These are phyloP conservation scores for Norana najaformis DNA, from an alignment of 2,888 invertebrate genomes.

Conservation along the genomic window DNA sequence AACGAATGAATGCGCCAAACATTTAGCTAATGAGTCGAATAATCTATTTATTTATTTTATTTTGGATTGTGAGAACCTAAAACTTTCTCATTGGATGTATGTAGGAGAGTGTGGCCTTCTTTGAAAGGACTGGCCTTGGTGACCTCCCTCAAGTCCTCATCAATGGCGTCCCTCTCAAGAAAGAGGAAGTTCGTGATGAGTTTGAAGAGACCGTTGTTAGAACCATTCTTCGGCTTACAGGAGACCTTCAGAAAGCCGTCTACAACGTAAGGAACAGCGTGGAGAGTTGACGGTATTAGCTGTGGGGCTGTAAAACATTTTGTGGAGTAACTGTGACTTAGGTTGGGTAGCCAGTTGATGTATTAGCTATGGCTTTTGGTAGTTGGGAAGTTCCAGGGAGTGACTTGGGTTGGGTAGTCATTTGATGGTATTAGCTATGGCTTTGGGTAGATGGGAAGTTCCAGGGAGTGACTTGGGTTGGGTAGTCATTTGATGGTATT, in stretches of 20 bases:
- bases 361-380: no score
- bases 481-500: no score
- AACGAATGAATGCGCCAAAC: neutral
- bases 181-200: constrained; percentile 70
- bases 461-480: no score
- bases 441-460: no score
- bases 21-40: neutral
- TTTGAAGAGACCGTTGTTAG: constrained; percentile 90
- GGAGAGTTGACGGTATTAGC: neutral
- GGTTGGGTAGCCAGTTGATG: neutral
- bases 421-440: no score
- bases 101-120: constrained; percentile 54
- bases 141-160: constrained; percentile 75
- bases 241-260: constrained; percentile 83
- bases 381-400: no score
- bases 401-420: no score
- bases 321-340: neutral
- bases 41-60: neutral
- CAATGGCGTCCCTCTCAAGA: constrained; percentile 85
- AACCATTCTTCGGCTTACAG: constrained; percentile 84
- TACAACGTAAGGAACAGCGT: constrained; percentile 67
- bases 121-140: constrained; percentile 60
- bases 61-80: neutral
- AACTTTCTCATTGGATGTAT: neutral
- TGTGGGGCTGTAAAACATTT: no score